Evolutionary conservation across 2,797 vertebrate genomes (phyloP), one percentile per base, ranked within the genome.

Genomic region (Enoplosus armatus): DNA sequence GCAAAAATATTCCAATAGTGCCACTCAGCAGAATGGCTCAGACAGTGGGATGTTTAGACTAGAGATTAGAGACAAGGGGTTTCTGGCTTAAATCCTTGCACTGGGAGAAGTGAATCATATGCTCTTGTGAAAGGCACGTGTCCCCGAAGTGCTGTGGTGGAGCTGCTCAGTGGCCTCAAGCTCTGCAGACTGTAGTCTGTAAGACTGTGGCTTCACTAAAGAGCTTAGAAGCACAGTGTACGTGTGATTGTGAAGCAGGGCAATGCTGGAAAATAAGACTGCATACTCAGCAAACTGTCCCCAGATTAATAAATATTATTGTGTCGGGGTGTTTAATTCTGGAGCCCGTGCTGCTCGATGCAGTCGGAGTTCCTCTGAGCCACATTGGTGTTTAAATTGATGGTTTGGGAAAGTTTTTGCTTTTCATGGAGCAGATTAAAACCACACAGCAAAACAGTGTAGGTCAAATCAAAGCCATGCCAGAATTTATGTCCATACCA

Each of bases 271-370:
- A 74, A 79, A 81, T 20, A 63, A 61, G 56, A 85, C 56, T 48
- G 78, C 50, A 37, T 1, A 37, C 64, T 79, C 75, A 78, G 80
- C 73, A 87, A 76, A 79, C 54, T 43, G 48, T 72, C 31, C 18
- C 27, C 20, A 45, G 60, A 86, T 84, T 85, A 63, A 83, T 82
- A 79, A 67, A 74, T 59, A 62, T 59, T 45, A 78, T 84, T 76
- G 45, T 33, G 59, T 68, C 5, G 24, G 50, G 56, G 72, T 68
- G 60, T 85, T 81, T 86, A 62, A 87, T 87, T 83, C 55, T 64
- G 51, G 35, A 73, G 27, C 71, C 11, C 35, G 14, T 26, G 26
- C 79, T 78, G 77, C 77, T 64, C 37, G 10, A 64, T 79, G 26
- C 35, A 50, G 24, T 33, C 27, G 3, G 29, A 9, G 5, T 53